Evolutionary conservation across 2,797 vertebrate genomes (phyloP), one percentile per base, ranked within the genome.

Genomic region (Lemur catta): DNA sequence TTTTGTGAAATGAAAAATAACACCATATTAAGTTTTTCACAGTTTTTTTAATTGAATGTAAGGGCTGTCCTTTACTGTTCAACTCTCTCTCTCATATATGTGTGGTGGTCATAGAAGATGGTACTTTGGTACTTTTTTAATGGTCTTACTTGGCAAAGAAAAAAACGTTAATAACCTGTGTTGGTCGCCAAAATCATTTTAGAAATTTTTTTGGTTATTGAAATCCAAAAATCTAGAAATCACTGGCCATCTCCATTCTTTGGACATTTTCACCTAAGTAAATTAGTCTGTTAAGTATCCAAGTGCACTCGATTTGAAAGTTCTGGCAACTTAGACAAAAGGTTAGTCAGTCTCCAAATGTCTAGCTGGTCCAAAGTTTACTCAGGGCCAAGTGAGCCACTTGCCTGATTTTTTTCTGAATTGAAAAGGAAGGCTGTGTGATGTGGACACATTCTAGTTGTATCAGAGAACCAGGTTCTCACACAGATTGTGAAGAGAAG

Each of bases 321-420:
- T 46, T 72, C 91, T 81, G 87, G 67, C 75, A 91, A 84, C 65
- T 81, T 48, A 69, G 22, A 72, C 80, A 92, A 79, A 96, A 85
- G 8, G 26, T 30, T 30, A 74, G 80, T 35, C 24, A 55, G 35
- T 72, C 55, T 91, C 33, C 61, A 80, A 38, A 41, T 26, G 35
- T 24, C 74, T 55, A 67, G 30, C 65, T 28, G 7, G 48, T 28
- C 50, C 55, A 35, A 28, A n/a, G 4, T 26, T 80, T 67, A 7
- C 28, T 50, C 20, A 1, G 15, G 28, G 86, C 89, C 93, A 74
- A 38, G 52, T 0, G 12, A 22, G 82, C 89, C 46, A 13, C 50
- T 79, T 46, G 35, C 52, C 79, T 75, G 20, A 46, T 35, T 8
- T 6, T 80, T 88, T 84, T 57, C 30, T 26, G 67, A 79, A 41